These are phyloP conservation scores for Sebastes trivittatus DNA, from an alignment of 2,797 vertebrate genomes.

Conservation along the genomic window DNA sequence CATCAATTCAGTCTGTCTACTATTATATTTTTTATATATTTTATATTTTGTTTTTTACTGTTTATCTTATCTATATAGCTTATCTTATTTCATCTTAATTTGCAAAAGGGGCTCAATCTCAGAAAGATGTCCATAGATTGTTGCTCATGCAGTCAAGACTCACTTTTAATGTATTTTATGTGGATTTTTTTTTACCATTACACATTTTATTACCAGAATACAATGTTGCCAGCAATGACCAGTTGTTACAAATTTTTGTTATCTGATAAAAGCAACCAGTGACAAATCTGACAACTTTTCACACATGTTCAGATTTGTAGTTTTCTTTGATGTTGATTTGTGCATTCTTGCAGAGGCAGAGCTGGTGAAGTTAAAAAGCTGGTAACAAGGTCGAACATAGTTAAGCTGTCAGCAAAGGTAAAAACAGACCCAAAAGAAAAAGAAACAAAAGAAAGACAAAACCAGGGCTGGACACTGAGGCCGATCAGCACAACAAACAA, in stretches of 20 bases:
- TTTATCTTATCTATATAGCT: too few species aligned
- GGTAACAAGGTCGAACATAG: background rate
- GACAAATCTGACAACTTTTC: background rate
- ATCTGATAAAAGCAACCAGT: background rate
- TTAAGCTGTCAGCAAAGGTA: background rate
- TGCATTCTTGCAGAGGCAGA: background rate
- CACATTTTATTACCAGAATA: background rate
- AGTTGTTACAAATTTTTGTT: background rate
- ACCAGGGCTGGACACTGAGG: background rate
- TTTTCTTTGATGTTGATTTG: background rate
- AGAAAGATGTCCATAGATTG: background rate
- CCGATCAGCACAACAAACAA: background rate
- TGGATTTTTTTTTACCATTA: too few species aligned
- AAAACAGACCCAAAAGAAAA: background rate
- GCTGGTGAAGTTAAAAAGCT: background rate
- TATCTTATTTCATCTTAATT: background rate
- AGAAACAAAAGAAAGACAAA: background rate
- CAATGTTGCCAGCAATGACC: background rate
- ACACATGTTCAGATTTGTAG: background rate
- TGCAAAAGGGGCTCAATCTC: background rate
- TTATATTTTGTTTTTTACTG: too few species aligned
- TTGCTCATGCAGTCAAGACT: background rate
- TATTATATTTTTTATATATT: too few species aligned
- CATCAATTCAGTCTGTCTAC: too few species aligned
- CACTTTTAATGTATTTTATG: background rate